Evolutionary conservation across 2,113 vertebrate genomes (phyloP).

Genomic region (Podilymbus podiceps): DNA sequence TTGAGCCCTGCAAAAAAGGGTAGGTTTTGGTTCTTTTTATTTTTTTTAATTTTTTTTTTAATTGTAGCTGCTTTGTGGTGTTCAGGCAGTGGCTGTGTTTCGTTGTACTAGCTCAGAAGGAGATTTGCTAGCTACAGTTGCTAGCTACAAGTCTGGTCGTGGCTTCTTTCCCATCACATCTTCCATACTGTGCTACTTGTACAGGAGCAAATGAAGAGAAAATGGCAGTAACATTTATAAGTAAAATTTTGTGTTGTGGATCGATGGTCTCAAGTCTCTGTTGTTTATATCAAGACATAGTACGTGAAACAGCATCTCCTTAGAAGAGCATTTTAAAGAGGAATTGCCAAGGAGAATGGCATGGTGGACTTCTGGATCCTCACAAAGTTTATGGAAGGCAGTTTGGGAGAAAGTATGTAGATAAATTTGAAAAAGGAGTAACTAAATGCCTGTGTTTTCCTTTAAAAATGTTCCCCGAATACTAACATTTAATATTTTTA

Average conservation of each 20-base stretch:
- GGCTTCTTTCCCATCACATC: neutral
- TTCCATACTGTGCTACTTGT: neutral
- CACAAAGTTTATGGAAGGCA: neutral
- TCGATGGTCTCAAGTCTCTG: neutral
- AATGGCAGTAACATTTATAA: neutral
- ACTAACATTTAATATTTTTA: slow-evolving; percentile 20
- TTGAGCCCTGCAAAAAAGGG: neutral
- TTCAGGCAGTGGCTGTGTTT: neutral
- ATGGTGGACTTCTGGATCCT: neutral
- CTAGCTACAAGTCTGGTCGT: neutral
- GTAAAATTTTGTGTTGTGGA: neutral
- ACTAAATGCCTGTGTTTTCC: neutral
- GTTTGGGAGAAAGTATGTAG: neutral
- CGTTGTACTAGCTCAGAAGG: neutral
- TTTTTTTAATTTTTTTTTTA: too few species aligned
- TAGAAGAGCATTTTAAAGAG: neutral
- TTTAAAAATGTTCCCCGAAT: neutral
- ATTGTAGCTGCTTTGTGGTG: neutral
- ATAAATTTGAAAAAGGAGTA: neutral
- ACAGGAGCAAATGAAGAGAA: neutral
- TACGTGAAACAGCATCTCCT: neutral
- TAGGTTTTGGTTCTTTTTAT: neutral
- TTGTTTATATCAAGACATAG: neutral
- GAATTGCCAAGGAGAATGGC: neutral
- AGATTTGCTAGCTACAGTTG: neutral